These are phyloP conservation scores for Trimorus sp. DNA, from an alignment of 2,888 invertebrate genomes.

Conservation along the genomic window DNA sequence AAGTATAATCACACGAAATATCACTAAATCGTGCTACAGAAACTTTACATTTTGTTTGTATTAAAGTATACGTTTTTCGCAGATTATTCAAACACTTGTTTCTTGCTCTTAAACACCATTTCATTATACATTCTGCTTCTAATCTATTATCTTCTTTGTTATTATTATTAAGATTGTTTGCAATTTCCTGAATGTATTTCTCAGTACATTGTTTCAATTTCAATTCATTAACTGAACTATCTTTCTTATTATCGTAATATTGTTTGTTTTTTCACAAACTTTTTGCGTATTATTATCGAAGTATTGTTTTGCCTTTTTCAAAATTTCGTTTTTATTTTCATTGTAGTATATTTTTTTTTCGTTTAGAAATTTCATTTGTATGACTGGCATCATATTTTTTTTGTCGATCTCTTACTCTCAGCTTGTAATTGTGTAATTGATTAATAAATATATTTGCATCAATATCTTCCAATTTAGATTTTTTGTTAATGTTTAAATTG, in stretches of 20 bases:
- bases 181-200: background rate
- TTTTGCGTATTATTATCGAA: no score
- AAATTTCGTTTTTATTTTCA: no score
- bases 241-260: background rate
- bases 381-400: background rate
- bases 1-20: background rate
- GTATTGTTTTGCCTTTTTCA: no score
- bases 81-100: background rate
- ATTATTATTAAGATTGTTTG: background rate
- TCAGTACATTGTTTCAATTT: conserved; percentile 3
- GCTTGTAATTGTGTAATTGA: no score
- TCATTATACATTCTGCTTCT: background rate
- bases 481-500: no score
- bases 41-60: conserved; percentile 31
- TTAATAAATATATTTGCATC: no score
- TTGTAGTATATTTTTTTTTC: no score
- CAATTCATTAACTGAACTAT: background rate
- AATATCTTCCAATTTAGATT: no score
- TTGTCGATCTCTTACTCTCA: background rate
- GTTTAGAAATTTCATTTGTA: background rate
- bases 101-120: background rate
- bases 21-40: conserved; percentile 11
- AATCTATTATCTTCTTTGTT: background rate
- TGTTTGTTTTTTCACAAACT: background rate
- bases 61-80: background rate